Conservation (phyloP, 2,797 vertebrate genomes). For the Chaetophractus vellerosus region DNA sequence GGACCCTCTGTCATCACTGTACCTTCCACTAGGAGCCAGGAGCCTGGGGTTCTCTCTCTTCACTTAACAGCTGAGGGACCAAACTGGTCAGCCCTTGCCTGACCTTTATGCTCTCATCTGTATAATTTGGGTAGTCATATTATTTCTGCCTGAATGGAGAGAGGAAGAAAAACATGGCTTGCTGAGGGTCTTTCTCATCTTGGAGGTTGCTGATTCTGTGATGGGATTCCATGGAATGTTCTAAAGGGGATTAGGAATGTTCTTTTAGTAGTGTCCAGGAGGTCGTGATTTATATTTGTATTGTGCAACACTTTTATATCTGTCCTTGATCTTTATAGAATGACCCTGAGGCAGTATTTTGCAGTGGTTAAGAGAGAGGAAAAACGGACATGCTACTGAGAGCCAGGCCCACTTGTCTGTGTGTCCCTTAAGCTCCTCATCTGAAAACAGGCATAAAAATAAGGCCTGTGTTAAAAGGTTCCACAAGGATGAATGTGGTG, state of each 20-base stretch:
- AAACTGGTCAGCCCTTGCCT: neutral
- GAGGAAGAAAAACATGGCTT: neutral
- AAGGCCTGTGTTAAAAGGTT: neutral
- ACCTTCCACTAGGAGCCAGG: neutral
- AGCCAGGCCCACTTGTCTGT: neutral
- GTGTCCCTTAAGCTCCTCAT: neutral
- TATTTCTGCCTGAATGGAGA: neutral
- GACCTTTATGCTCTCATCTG: neutral
- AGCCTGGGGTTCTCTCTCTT: neutral
- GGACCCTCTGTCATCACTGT: neutral
- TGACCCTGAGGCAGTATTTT: neutral
- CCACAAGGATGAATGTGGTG: neutral
- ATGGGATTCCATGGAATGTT: neutral
- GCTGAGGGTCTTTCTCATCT: neutral
- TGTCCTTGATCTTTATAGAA: constrained; percentile 34
- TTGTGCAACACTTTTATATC: neutral
- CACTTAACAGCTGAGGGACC: neutral
- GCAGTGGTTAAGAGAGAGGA: neutral
- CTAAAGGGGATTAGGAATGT: neutral
- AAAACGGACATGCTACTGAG: neutral
- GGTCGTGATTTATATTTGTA: constrained; percentile 18
- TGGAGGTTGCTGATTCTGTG: constrained; percentile 15
- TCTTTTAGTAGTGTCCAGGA: neutral
- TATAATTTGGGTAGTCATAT: neutral
- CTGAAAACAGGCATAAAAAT: neutral